Percentiles rank a stretch among this genome's conserved stretches.
Conservation (phyloP, 1,140 invertebrate genomes). For the Anoplolepis gracilipes region DNA sequence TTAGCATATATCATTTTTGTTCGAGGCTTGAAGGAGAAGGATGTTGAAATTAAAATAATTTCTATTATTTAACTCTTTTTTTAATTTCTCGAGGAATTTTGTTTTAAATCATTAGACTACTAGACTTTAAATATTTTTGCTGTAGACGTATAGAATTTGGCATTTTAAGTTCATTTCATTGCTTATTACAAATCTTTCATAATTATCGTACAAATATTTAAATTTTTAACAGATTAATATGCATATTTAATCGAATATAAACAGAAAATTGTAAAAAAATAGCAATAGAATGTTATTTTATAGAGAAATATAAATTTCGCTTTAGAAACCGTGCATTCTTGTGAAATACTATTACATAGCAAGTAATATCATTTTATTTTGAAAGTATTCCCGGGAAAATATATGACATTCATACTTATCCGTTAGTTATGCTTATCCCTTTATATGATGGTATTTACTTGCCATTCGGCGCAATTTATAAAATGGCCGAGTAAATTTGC, state of each 20-base stretch:
- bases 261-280: not conserved
- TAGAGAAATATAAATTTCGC: not conserved
- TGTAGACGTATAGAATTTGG: not conserved
- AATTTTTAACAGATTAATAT: not conserved
- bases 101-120: not conserved
- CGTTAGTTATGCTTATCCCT: not conserved
- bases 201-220: not conserved
- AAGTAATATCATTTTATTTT: not conserved
- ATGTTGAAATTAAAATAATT: not conserved
- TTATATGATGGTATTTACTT: slow-evolving; percentile 21
- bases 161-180: not conserved
- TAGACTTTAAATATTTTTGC: not conserved
- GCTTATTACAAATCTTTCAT: not conserved
- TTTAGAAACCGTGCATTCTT: not conserved
- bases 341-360: not conserved
- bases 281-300: not conserved
- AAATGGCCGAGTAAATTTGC: slow-evolving; percentile 27
- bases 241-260: not conserved
- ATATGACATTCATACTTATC: not conserved
- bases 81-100: not conserved
- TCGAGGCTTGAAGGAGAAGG: not conserved
- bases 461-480: slow-evolving; percentile 43
- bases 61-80: too few species aligned
- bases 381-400: slow-evolving; percentile 15
- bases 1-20: not conserved